Percentiles rank a stretch among this genome's conserved stretches.
Conservation (phyloP, 2,888 invertebrate genomes). For the Melinaea marsaeus region DNA sequence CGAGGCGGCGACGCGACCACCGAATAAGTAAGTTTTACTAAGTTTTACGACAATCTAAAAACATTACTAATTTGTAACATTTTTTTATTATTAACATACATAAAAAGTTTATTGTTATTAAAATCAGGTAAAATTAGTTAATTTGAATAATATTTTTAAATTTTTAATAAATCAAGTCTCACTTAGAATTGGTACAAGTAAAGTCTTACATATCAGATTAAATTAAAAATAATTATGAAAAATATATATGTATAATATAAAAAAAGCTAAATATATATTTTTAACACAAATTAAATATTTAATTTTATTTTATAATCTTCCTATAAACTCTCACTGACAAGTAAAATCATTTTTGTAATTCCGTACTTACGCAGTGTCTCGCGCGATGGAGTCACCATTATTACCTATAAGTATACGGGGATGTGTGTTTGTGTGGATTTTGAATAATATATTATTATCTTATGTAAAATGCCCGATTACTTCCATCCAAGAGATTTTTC, state of each 20-base stretch:
- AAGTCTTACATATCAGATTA: no score
- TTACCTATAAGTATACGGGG: slow-evolving; percentile 73
- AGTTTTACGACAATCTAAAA: not conserved
- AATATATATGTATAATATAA: no score
- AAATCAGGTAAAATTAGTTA: no score
- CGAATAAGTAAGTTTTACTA: slow-evolving; percentile 29
- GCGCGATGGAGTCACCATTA: slow-evolving; percentile 56
- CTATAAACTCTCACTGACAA: not conserved
- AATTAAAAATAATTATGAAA: no score
- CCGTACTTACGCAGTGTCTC: not conserved
- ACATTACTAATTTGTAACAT: not conserved
- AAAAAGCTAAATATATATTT: no score
- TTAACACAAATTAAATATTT: no score
- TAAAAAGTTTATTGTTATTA: no score
- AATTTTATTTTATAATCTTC: no score
- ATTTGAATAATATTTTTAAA: no score
- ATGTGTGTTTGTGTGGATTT: slow-evolving; percentile 69
- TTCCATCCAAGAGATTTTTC: slow-evolving; percentile 70
- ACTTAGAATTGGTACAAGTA: no score
- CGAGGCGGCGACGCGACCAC: slow-evolving; percentile 41
- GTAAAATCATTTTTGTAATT: not conserved
- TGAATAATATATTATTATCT: slow-evolving; percentile 78
- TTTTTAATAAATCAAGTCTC: no score
- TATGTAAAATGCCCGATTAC: slow-evolving; percentile 78
- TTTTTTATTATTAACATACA: no score